Evolutionary conservation across 1,140 invertebrate species (phyloP), one percentile per base, ranked within the genome.

Genomic region (Temnothorax nylanderi): DNA sequence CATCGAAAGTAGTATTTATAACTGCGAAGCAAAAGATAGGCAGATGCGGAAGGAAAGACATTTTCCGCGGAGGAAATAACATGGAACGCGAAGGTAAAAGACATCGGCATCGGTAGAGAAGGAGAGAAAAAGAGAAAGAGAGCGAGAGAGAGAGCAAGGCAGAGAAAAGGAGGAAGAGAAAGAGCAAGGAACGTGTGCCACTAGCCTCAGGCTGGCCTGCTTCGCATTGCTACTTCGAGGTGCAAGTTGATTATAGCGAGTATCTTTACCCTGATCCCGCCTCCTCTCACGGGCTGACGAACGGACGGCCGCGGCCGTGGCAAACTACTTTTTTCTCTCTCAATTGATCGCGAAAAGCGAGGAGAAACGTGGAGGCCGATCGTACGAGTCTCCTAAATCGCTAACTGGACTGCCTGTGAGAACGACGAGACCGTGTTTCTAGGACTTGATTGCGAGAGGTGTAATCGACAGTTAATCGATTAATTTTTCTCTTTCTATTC

Each of bases 161-260:
- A 37, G 47, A 80, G 60, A 87, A 85, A 34, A 84, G 75, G 26
- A 71, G 54, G 67, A 60, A 80, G 80, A 41, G 67, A 84, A 13
- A 56, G 49, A 67, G 49, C 41, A 18, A 72, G 58, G 69, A 91
- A 71, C 86, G 90, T 92, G 92, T 92, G 89, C 92, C 80, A 93
- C 87, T 93, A 92, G 92, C 89, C 91, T 84, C 91, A 80, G 91
- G 87, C 78, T 93, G 93, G 89, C 91, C 93, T 93, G 93, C 89
- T 94, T 91, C 92, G 89, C 80, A 91, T 91, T 91, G 89, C 91
- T 86, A 91, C 92, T 93, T 91, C 84, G 88, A 89, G 89, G 86
- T 91, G 82, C 86, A 89, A 92, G 86, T 88, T 88, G 91, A 92
- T 92, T 89, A 87, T 80, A 85, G 86, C 87, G 77, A 90, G 87